Evolutionary conservation across 2,113 vertebrate genomes (phyloP), one percentile per base, ranked within the genome.

Genomic region (Phaetusa simplex): DNA sequence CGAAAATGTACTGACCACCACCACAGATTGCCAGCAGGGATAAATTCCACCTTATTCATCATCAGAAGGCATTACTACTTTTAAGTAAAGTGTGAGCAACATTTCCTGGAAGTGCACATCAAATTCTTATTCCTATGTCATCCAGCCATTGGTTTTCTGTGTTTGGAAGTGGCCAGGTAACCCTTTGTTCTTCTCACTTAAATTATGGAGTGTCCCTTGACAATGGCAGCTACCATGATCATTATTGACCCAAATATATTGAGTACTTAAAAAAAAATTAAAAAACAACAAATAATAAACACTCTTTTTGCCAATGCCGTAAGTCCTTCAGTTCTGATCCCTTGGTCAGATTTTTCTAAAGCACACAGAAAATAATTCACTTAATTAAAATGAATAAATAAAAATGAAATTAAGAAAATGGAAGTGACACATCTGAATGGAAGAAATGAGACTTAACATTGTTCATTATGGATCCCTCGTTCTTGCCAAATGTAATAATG

Each of bases 91-190:
- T 73, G 53, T 88, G 47, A 92, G 70, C 61, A 93, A n/a, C 5
- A 2, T 84, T 97, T 95, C 80, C 91, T 94, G 72, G 95, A 93
- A 95, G 43, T 52, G 61, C 36, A 65, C 65, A 94, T 88, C 69
- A 32, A 43, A 7, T 72, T 88, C 24, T 27, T 49, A 34, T 20
- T 79, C 10, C 47, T 90, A 8, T 11, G 8, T 78, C 71, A 62
- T 43, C 16, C 61, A 84, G 47, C n/a, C 11, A 5, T 7, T 62
- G 27, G 3, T 66, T 81, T 62, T 47, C 64, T 81, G 1, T 53
- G 40, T 86, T 86, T 84, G 49, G 47, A 82, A 82, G 36, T 66
- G 61, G n/a, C 21, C 23, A 65, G 43, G 52, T 89, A 61, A 69
- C 14, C 18, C 26, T 91, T 88, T 65, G 65, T 72, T 96, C 67